Conservation (phyloP, 2,113 vertebrate genomes). For the Scomber scombrus region DNA sequence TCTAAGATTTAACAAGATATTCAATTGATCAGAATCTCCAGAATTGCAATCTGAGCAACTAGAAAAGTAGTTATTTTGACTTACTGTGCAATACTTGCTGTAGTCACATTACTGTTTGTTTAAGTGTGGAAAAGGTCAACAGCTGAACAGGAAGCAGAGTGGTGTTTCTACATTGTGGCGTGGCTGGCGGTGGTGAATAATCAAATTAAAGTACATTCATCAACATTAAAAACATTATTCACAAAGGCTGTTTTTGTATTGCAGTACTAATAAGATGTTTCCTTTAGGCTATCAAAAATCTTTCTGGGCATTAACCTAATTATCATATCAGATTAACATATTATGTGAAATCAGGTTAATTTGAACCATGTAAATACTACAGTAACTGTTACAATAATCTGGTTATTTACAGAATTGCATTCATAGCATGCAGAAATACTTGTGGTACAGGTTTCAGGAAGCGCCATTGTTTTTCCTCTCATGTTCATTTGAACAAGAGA, state of each 20-base stretch:
- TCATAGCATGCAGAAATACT: not conserved
- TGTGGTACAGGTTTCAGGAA: not conserved
- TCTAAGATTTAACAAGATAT: not conserved
- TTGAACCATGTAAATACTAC: slow-evolving; percentile 27
- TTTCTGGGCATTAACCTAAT: slow-evolving; percentile 60
- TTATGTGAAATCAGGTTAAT: slow-evolving; percentile 47
- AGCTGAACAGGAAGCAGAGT: slow-evolving; percentile 39
- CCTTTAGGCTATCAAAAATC: slow-evolving; percentile 51
- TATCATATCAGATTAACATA: slow-evolving; percentile 47
- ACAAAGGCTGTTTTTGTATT: slow-evolving; percentile 43
- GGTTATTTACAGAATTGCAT: slow-evolving; percentile 22
- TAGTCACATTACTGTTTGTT: slow-evolving; percentile 10
- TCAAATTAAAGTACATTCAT: slow-evolving; percentile 66
- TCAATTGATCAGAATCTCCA: no score
- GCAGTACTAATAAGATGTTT: slow-evolving; percentile 45
- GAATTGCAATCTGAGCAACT: not conserved
- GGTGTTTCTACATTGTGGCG: slow-evolving; percentile 12
- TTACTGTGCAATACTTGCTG: not conserved
- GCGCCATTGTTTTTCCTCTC: not conserved
- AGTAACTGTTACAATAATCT: slow-evolving; percentile 16
- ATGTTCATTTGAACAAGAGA: slow-evolving; percentile 39
- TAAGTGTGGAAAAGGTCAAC: slow-evolving; percentile 61
- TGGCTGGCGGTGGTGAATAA: slow-evolving; percentile 59
- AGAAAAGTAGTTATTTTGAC: not conserved
- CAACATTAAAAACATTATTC: slow-evolving; percentile 62